Conservation (phyloP, 1,140 invertebrate species). For the Bursaphelenchus mucronatus region DNA sequence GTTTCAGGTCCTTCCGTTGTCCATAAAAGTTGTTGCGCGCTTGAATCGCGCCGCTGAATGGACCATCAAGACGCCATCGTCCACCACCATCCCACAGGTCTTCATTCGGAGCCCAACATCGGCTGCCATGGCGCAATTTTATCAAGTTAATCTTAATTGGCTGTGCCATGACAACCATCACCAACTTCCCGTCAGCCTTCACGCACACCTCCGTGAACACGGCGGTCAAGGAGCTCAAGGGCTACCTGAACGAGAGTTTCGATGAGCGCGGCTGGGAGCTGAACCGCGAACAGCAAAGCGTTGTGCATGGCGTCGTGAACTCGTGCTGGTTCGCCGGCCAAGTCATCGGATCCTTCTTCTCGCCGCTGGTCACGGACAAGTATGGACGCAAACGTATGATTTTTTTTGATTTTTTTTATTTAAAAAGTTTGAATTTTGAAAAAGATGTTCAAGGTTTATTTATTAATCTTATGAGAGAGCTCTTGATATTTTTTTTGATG, state of each 20-base stretch:
- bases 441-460: too few species aligned
- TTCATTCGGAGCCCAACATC: too few species aligned
- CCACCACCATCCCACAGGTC: too few species aligned
- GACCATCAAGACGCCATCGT: too few species aligned
- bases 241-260: slow-evolving; percentile 86
- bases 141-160: slow-evolving; percentile 45
- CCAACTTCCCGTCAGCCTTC: slow-evolving; percentile 52
- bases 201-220: slow-evolving; percentile 46
- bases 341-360: slow-evolving; percentile 51
- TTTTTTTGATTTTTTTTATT: slow-evolving; percentile 5
- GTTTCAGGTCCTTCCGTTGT: too few species aligned
- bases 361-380: slow-evolving; percentile 50
- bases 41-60: too few species aligned
- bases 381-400: slow-evolving; percentile 50
- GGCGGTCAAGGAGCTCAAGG: slow-evolving; percentile 84
- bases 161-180: slow-evolving; percentile 51
- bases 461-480: too few species aligned
- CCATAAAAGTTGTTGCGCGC: too few species aligned
- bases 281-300: slow-evolving; percentile 69
- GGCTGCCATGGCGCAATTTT: neutral
- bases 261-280: slow-evolving; percentile 77
- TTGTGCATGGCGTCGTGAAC: slow-evolving; percentile 64
- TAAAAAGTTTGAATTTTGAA: too few species aligned
- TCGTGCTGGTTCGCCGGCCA: slow-evolving; percentile 60
- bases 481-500: too few species aligned